Evolutionary conservation across 2,888 invertebrate species (phyloP), one percentile per base, ranked within the genome.

Genomic region (Hyalella azteca): DNA sequence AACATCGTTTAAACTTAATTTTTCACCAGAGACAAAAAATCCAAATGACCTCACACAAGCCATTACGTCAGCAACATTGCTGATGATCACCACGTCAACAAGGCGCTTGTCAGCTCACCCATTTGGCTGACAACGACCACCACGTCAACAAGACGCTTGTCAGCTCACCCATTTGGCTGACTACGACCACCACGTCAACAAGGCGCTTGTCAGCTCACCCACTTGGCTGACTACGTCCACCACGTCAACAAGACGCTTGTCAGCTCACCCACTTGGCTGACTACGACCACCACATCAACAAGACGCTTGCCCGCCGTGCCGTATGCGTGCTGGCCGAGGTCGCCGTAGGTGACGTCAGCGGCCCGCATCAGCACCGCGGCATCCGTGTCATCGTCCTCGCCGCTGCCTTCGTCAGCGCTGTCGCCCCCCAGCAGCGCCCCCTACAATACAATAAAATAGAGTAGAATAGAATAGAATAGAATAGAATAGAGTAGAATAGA

Each of bases 121-220:
- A 88, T 86, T 85, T 88, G 88, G 54, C 88, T 88, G 0, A 88
- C 84, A 36, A 89, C 86, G 73, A 89, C 86, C 3, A 88, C 86
- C 40, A 86, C 50, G 83, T 89, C 88, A 3, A 89, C 88, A 77
- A 88, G 81, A 9, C 87, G 78, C 76, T 87, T 84, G 5, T 89
- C 89, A 60, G 29, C 86, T 83, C 83, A 88, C 88, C 88, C 77
- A 88, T 86, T 85, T 88, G 88, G 54, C 88, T 88, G 0, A 88
- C 84, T 36, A 89, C 86, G 73, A 89, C 86, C 3, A 88, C 86
- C 40, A 86, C 50, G 83, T 89, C 88, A 3, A 89, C 88, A 77
- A 88, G 81, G 9, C 87, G 78, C 76, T 87, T 84, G 5, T 89
- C 89, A 60, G 86, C 84, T n/a, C 86, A 85, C 4, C 88, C 89